These are phyloP conservation scores for Acromyrmex echinatior DNA, from an alignment of 1,140 invertebrate genomes.

Conservation along the genomic window DNA sequence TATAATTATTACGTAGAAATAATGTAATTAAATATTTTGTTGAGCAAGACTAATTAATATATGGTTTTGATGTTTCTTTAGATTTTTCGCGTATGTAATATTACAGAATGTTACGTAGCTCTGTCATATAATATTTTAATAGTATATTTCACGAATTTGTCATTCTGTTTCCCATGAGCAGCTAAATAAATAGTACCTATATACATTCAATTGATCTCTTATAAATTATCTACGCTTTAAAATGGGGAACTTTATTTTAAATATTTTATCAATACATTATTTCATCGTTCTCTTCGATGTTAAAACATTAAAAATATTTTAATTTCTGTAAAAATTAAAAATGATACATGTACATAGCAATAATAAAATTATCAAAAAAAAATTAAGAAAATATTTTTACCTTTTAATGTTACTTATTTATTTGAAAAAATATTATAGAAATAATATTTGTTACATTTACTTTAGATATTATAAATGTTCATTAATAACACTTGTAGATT, in stretches of 20 bases:
- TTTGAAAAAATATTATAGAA: slow-evolving; percentile 4
- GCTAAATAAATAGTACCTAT: not conserved
- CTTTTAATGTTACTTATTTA: not conserved
- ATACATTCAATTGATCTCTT: not conserved
- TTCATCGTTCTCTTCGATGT: not conserved
- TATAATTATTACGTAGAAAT: not conserved
- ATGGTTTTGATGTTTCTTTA: not conserved
- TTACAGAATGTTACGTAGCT: not conserved
- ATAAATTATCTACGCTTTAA: not conserved
- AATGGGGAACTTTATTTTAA: not conserved
- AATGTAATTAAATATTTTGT: not conserved
- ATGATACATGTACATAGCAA: not conserved
- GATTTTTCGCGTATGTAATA: not conserved
- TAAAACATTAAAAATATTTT: not conserved
- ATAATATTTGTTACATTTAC: not conserved
- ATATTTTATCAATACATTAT: not conserved
- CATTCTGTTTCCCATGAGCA: not conserved
- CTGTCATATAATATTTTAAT: not conserved
- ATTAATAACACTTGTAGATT: slow-evolving; percentile 2
- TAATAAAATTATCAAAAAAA: slow-evolving; percentile 4
- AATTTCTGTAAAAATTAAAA: not conserved
- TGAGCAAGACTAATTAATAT: not conserved
- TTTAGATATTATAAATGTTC: not conserved
- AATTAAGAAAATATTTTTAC: not conserved
- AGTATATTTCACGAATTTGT: not conserved